phyloP scores from a whole-genome alignment of 2,113 vertebrate species.

The Plecotus auritus region DNA sequence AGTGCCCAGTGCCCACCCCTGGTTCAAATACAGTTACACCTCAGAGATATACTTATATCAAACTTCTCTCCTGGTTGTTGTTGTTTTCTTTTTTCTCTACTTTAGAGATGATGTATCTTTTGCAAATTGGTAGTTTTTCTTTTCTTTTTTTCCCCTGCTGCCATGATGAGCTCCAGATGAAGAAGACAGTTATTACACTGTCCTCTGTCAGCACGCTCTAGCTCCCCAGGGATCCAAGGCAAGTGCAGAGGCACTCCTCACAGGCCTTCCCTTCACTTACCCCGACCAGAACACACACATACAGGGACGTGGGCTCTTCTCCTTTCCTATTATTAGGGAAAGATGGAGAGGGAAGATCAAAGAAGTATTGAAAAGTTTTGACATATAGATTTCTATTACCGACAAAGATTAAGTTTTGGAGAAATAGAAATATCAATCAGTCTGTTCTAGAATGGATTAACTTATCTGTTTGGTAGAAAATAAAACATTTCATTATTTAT shows the following conservation, averaged over 20 bases:
- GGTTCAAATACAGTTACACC: not conserved
- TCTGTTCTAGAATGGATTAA: not conserved
- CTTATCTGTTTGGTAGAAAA: not conserved
- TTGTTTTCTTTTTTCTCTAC: not conserved
- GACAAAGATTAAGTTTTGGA: not conserved
- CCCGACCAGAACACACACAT: not conserved
- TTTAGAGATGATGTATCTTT: not conserved
- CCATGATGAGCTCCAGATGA: not conserved
- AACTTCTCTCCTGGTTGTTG: not conserved
- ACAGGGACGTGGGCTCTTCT: not conserved
- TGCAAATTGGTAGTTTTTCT: not conserved
- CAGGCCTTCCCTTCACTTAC: too few species aligned
- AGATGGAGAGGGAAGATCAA: not conserved
- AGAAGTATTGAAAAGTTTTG: not conserved
- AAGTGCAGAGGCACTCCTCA: rapidly evolving
- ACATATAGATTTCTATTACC: not conserved
- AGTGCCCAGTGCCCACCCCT: not conserved
- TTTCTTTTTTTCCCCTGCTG: not conserved
- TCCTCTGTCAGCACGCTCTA: too few species aligned
- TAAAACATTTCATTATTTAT: not conserved
- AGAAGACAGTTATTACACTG: not conserved
- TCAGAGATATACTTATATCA: not conserved
- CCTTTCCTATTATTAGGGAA: not conserved
- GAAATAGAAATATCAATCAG: not conserved
- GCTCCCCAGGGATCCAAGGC: not conserved